phyloP scores from a whole-genome alignment of 2,888 invertebrate species.

The Magallana nippona region DNA sequence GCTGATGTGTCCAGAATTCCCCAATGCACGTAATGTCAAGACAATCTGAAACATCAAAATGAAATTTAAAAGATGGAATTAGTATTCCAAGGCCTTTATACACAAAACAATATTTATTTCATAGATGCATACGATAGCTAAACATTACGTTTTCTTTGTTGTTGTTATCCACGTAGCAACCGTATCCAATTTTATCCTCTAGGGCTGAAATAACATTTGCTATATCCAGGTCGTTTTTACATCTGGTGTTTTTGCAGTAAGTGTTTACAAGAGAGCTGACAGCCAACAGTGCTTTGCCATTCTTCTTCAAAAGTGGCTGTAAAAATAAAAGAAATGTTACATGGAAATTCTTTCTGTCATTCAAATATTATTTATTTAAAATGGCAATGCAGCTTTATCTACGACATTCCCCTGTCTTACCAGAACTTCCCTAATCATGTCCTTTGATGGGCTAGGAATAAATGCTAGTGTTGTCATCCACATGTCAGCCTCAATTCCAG shows the following conservation, averaged over 20 bases:
- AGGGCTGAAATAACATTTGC: constrained; percentile 71
- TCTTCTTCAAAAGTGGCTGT: constrained; percentile 80
- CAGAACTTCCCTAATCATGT: constrained; percentile 80
- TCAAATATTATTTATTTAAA: not conserved
- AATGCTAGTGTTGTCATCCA: constrained; percentile 94
- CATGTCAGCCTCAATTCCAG: constrained; percentile 85
- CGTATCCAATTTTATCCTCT: constrained; percentile 60
- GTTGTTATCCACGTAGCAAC: constrained; percentile 61
- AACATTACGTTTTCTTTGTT: constrained; percentile 57
- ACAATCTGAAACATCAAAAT: constrained; percentile 81
- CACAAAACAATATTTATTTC: not conserved
- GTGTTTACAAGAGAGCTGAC: constrained; percentile 87
- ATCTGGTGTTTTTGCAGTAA: constrained; percentile 83
- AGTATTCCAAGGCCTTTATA: not conserved
- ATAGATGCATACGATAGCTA: not conserved
- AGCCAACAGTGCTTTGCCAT: constrained; percentile 85
- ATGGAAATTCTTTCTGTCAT: not conserved
- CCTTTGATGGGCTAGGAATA: constrained; percentile 82
- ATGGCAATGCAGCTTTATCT: not conserved
- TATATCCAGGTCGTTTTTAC: constrained; percentile 75
- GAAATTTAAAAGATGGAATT: not conserved
- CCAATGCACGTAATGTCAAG: constrained; percentile 90
- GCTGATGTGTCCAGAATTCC: constrained; percentile 89
- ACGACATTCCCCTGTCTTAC: constrained; percentile 69
- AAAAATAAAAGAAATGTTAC: constrained; percentile 50